A percentile compares a stretch with the other conserved stretches of the same genome.
Conservation (phyloP, 2,888 invertebrate genomes). For the Sminthurinus aureus region DNA sequence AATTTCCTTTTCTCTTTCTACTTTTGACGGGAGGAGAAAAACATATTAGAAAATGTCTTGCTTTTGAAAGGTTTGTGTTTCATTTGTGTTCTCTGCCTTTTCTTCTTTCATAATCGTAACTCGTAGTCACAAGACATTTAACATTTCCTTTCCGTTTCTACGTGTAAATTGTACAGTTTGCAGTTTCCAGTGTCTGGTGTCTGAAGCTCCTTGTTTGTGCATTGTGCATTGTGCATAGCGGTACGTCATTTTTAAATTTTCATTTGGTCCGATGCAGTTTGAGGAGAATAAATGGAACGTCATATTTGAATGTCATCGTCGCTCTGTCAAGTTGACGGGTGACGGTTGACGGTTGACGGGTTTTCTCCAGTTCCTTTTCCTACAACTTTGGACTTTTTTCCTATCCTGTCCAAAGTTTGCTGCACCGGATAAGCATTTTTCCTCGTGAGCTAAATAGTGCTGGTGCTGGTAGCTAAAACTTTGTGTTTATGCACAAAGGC, state of each 20-base stretch:
- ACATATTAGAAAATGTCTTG: neutral
- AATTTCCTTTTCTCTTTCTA: neutral
- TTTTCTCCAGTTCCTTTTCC: neutral
- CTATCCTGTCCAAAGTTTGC: neutral
- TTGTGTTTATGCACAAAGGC: too few species aligned
- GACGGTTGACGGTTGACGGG: neutral
- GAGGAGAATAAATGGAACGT: slow-evolving; percentile 22
- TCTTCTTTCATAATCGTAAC: neutral
- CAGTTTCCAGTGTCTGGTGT: too few species aligned
- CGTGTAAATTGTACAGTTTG: too few species aligned
- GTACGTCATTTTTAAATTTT: too few species aligned
- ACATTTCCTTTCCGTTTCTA: too few species aligned
- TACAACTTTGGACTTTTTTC: neutral
- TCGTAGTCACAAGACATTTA: neutral
- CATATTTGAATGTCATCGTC: slow-evolving; percentile 26
- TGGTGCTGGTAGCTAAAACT: too few species aligned
- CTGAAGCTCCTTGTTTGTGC: too few species aligned
- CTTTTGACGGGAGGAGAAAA: neutral
- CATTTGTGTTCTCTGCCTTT: neutral
- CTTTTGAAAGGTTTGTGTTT: too few species aligned
- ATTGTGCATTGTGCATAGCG: too few species aligned
- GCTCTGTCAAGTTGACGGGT: slow-evolving; percentile 6
- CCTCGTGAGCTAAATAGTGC: neutral
- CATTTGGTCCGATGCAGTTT: too few species aligned
- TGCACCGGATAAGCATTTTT: neutral